A percentile compares a stretch with the other conserved stretches of the same genome.
phyloP scores from a whole-genome alignment of 2,113 vertebrate species.

The Setophaga kirtlandii region DNA sequence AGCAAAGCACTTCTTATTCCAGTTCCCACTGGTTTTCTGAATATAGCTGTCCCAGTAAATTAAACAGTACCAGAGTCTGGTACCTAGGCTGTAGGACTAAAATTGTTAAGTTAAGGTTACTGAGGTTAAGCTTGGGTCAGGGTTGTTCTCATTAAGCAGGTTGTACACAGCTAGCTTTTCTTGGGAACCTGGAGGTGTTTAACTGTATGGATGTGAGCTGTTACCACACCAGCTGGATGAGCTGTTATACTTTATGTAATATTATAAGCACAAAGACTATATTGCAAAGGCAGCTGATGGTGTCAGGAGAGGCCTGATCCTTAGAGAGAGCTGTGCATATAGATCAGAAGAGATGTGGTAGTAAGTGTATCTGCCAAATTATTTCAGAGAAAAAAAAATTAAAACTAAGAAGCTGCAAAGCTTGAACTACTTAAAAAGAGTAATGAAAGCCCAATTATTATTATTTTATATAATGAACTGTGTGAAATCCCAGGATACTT shows the following conservation, averaged over 20 bases:
- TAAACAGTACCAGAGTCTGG: neutral
- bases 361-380: neutral
- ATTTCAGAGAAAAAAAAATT: neutral
- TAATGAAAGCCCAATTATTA: rapidly evolving
- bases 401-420: neutral
- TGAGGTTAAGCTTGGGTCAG: neutral
- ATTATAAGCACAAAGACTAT: neutral
- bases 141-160: neutral
- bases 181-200: neutral
- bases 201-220: neutral
- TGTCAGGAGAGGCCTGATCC: neutral
- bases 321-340: neutral
- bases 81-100: neutral
- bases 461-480: neutral
- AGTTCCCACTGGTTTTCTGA: neutral
- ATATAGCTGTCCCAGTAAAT: neutral
- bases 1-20: neutral
- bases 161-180: rapidly evolving
- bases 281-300: neutral
- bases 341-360: neutral
- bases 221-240: neutral
- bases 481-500: neutral
- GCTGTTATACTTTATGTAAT: neutral
- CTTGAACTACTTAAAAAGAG: neutral
- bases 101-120: neutral